These are phyloP conservation scores for Aldabrachelys gigantea DNA, from an alignment of 2,113 vertebrate genomes.

Conservation along the genomic window DNA sequence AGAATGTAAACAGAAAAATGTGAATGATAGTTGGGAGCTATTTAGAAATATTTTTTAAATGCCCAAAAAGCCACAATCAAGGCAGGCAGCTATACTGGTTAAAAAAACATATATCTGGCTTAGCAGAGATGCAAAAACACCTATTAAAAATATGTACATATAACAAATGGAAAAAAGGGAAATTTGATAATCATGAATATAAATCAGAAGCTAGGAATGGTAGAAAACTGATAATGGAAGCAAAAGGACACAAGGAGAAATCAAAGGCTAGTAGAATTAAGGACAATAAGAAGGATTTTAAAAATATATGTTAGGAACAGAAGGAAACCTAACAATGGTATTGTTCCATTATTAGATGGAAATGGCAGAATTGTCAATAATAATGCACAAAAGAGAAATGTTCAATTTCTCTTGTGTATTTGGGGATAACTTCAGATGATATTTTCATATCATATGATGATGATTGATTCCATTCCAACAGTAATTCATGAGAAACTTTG, in stretches of 20 bases:
- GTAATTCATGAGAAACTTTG: not conserved
- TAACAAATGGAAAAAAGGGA: too few species aligned
- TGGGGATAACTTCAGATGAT: not conserved
- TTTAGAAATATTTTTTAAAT: not conserved
- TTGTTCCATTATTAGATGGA: not conserved
- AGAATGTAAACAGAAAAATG: not conserved
- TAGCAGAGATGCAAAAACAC: not conserved
- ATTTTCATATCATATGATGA: not conserved
- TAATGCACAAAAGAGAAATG: not conserved
- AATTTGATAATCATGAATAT: too few species aligned
- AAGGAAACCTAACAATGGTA: not conserved
- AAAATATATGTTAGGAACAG: not conserved
- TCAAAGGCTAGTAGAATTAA: not conserved
- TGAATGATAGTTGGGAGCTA: not conserved
- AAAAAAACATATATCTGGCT: not conserved
- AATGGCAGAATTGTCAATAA: not conserved
- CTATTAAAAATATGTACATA: not conserved
- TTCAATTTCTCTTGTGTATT: not conserved
- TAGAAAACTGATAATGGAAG: not conserved
- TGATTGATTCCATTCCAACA: not conserved
- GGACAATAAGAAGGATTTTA: not conserved
- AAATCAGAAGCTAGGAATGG: too few species aligned
- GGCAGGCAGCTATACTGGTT: not conserved
- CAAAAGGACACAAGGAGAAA: not conserved
- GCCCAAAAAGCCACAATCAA: not conserved